Conservation (phyloP, 2,888 invertebrate genomes). For the Luperina testacea region DNA sequence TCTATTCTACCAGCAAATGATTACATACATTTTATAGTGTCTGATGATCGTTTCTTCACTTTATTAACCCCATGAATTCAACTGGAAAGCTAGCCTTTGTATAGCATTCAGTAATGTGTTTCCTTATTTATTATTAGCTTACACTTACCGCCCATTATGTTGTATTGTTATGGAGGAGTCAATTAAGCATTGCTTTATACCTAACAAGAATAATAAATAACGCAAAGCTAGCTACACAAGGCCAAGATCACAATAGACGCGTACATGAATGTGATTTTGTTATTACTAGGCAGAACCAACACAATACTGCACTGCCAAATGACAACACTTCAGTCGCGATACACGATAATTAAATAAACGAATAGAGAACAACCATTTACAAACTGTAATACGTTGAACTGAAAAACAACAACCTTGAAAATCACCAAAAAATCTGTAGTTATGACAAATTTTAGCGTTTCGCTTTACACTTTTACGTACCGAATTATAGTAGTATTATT, state of each 20-base stretch:
- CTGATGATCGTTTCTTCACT: constrained; percentile 38
- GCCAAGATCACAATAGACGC: constrained; percentile 79
- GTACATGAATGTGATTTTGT: constrained; percentile 63
- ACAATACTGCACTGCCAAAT: constrained; percentile 72
- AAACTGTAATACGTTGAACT: constrained; percentile 74
- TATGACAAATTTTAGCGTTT: constrained; percentile 68
- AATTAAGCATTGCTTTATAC: constrained; percentile 76
- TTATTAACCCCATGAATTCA: constrained; percentile 49
- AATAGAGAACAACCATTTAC: constrained; percentile 81
- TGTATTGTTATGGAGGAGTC: constrained; percentile 75
- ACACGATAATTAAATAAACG: constrained; percentile 84
- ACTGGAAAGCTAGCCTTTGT: constrained; percentile 54
- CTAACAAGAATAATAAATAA: constrained; percentile 70
- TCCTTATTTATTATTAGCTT: constrained; percentile 52
- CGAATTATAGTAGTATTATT: constrained; percentile 68
- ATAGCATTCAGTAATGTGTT: constrained; percentile 65
- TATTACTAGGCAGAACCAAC: constrained; percentile 63
- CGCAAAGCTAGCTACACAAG: constrained; percentile 79
- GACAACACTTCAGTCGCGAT: constrained; percentile 73
- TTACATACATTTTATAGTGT: constrained; percentile 24
- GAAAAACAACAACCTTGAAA: constrained; percentile 87
- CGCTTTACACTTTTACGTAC: constrained; percentile 75
- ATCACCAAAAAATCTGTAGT: constrained; percentile 74
- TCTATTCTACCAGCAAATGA: constrained; percentile 29
- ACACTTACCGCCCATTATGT: constrained; percentile 85